Conservation (phyloP, 1,140 invertebrate genomes). For the Dermatophagoides farinae region DNA sequence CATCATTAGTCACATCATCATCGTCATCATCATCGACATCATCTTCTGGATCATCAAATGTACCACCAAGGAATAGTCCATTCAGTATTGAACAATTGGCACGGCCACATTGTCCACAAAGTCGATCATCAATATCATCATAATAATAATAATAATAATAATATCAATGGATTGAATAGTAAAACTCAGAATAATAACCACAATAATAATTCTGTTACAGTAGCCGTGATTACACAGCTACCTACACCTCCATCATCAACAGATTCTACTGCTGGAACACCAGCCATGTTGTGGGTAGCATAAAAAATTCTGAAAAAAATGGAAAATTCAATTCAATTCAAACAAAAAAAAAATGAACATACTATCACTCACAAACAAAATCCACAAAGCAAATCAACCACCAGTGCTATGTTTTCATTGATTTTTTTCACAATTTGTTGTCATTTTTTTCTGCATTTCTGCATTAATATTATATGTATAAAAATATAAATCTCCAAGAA, state of each 20-base stretch:
- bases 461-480: no score
- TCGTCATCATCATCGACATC: neutral
- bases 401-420: no score
- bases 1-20: neutral
- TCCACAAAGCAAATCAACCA: no score
- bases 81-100: slow-evolving; percentile 19
- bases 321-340: no score
- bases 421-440: no score
- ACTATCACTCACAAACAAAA: no score
- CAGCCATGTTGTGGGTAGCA: slow-evolving; percentile 7
- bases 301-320: no score
- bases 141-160: neutral
- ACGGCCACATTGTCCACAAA: slow-evolving; percentile 15
- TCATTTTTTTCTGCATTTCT: no score
- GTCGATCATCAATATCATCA: neutral
- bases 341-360: no score
- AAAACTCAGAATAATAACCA: neutral
- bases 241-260: slow-evolving; percentile 16
- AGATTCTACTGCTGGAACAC: slow-evolving; percentile 9
- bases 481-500: no score
- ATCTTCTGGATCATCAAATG: neutral
- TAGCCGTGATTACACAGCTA: neutral
- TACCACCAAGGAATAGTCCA: slow-evolving; percentile 13
- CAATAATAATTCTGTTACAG: neutral
- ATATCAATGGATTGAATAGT: neutral